phyloP scores from a whole-genome alignment of 1,140 invertebrate species.

The Berghia stephanieae region DNA sequence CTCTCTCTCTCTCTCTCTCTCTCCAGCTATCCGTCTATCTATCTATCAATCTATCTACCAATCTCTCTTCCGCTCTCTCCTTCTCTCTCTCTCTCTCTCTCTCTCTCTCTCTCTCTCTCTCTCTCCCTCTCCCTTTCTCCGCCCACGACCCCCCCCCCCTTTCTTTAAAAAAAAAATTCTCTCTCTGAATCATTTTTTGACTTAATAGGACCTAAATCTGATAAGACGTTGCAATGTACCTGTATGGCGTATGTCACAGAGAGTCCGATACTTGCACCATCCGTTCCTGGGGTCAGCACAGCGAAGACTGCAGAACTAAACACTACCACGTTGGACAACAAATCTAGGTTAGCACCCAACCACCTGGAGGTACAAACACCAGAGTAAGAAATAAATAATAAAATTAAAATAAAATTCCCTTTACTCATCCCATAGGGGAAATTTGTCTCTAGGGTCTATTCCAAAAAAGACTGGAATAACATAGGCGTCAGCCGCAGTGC shows the following conservation, averaged over 20 bases:
- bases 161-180: background rate
- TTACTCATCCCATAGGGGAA: too few relatives aligned
- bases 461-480: too few relatives aligned
- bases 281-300: conserved; percentile 60
- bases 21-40: too few relatives aligned
- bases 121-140: background rate
- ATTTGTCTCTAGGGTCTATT: too few relatives aligned
- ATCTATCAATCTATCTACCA: too few relatives aligned
- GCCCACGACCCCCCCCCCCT: background rate
- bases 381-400: conserved; percentile 36
- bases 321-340: conserved; percentile 72
- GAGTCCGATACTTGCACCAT: conserved; percentile 66
- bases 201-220: background rate
- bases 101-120: background rate
- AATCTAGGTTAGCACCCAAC: conserved; percentile 90
- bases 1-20: too few relatives aligned
- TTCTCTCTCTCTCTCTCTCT: background rate
- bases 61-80: background rate
- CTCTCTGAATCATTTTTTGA: background rate
- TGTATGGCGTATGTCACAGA: conserved; percentile 69
- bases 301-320: conserved; percentile 71
- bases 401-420: too few relatives aligned
- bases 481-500: too few relatives aligned
- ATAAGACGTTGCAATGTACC: conserved; percentile 48
- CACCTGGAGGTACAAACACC: too few relatives aligned